Evolutionary conservation across 2,888 invertebrate genomes (phyloP).

Genomic region (Drosophila anomelani): DNA sequence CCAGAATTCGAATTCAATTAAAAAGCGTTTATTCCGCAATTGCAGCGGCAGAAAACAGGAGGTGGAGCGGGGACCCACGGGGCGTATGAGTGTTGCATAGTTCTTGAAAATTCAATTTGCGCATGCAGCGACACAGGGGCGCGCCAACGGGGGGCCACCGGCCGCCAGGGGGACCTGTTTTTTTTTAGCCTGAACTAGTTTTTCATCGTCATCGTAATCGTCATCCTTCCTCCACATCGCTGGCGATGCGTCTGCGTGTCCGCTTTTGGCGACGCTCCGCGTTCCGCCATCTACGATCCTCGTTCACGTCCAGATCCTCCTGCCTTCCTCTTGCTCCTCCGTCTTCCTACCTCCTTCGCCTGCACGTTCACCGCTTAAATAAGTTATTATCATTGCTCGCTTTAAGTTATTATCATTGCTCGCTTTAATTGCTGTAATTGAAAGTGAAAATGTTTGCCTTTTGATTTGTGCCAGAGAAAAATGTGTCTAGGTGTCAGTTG

Average conservation of each 20-base stretch:
- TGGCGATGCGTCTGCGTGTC: conserved; percentile 38
- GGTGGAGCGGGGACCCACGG: conserved; percentile 63
- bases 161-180: conserved; percentile 24
- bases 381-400: conserved; percentile 82
- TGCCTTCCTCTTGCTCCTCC: not conserved
- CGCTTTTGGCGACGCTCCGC: conserved; percentile 38
- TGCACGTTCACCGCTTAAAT: conserved; percentile 70
- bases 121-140: conserved; percentile 34
- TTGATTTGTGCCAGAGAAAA: conserved; percentile 80
- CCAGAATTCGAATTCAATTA: conserved; percentile 80
- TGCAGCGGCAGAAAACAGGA: conserved; percentile 46
- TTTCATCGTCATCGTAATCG: conserved; percentile 42
- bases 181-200: conserved; percentile 54
- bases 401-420: too few species aligned
- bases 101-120: conserved; percentile 79
- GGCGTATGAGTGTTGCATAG: conserved; percentile 81
- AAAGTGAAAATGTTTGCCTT: conserved; percentile 82
- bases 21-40: conserved; percentile 80
- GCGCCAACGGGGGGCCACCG: conserved; percentile 11
- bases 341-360: conserved; percentile 6
- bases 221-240: conserved; percentile 17
- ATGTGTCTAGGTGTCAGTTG: conserved; percentile 79
- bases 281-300: conserved; percentile 15
- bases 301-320: not conserved
- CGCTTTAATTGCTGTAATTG: conserved; percentile 83